Conservation (phyloP, 2,797 vertebrate species). For the Scyliorhinus canicula region DNA sequence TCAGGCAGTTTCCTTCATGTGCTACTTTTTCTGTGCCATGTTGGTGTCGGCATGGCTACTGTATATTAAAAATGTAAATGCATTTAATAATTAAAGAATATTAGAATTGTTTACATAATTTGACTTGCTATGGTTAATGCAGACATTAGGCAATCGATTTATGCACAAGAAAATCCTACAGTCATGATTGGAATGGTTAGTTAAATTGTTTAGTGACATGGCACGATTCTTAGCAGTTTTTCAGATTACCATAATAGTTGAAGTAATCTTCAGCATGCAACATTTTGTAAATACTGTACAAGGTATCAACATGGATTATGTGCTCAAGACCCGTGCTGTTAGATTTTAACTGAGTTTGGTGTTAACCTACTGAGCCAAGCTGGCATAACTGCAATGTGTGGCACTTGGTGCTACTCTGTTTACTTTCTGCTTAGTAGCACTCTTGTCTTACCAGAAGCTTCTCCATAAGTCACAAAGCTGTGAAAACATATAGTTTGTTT, state of each 20-base stretch:
- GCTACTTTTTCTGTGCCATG: background rate
- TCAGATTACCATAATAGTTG: background rate
- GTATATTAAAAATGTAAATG: background rate
- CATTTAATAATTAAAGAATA: too few relatives aligned
- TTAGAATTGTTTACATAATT: background rate
- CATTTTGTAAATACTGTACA: background rate
- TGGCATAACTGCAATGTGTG: background rate
- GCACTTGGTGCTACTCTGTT: background rate
- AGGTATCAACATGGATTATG: background rate
- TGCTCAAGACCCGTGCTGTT: background rate
- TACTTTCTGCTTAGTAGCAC: background rate
- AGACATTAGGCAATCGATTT: background rate
- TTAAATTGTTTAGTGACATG: background rate
- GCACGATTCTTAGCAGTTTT: background rate
- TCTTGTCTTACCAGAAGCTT: background rate
- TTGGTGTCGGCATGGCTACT: background rate
- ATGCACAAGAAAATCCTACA: background rate
- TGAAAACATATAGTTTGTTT: background rate
- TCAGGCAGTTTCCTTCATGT: background rate
- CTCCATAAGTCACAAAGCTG: background rate
- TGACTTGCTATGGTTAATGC: background rate
- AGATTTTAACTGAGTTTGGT: background rate
- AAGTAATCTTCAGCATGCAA: background rate
- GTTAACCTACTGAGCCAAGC: constrained; percentile 8
- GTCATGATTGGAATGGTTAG: background rate